Conservation (phyloP, 2,113 vertebrate genomes). For the Cryptoleucopteryx plumbea region DNA sequence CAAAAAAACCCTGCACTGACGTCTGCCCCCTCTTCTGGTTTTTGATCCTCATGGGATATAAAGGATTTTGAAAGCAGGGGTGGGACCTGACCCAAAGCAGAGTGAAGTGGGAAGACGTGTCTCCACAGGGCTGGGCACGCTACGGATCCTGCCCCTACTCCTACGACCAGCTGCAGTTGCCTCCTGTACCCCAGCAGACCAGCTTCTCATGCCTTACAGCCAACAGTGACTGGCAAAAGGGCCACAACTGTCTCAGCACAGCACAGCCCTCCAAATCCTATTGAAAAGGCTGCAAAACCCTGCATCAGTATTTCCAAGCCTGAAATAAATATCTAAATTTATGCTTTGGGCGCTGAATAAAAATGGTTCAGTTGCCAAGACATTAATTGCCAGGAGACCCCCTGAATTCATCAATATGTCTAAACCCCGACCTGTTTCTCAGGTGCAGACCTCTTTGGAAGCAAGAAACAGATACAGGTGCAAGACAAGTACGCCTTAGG, state of each 20-base stretch:
- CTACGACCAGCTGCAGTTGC: rapidly evolving
- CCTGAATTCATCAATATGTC: background rate
- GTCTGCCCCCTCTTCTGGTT: background rate
- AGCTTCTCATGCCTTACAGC: background rate
- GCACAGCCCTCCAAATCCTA: background rate
- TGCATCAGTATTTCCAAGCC: background rate
- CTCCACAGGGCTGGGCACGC: background rate
- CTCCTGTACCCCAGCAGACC: background rate
- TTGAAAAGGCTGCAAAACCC: background rate
- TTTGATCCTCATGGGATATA: background rate
- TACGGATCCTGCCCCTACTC: rapidly evolving
- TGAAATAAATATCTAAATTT: background rate
- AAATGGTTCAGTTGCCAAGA: background rate
- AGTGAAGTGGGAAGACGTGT: background rate
- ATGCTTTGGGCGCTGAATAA: background rate
- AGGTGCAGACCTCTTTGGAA: background rate
- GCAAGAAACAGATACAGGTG: background rate
- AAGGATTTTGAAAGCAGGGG: background rate
- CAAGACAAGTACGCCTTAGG: background rate
- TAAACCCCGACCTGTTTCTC: background rate
- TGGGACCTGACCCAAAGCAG: background rate
- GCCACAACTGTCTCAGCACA: background rate
- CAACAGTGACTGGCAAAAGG: background rate
- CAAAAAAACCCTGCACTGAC: background rate
- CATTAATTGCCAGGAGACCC: background rate